Evolutionary conservation across 2,888 invertebrate species (phyloP).

Genomic region (Lycophotia porphyrea): DNA sequence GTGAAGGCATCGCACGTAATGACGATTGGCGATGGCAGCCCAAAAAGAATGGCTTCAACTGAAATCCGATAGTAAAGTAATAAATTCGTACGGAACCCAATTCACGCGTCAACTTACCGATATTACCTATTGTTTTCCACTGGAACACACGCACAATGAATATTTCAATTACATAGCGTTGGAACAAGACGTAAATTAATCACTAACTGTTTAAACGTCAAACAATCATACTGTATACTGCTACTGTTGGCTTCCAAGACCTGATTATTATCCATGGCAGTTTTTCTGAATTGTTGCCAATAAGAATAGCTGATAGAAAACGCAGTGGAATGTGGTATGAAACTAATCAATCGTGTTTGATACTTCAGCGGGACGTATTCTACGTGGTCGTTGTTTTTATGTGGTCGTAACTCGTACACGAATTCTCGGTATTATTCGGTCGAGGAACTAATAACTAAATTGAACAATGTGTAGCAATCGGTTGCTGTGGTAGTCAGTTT

Average conservation of each 20-base stretch:
- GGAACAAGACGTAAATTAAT: conserved; percentile 68
- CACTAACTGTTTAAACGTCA: conserved; percentile 70
- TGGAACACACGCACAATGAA: conserved; percentile 60
- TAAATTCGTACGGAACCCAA: conserved; percentile 50
- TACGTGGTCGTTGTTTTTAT: conserved; percentile 18
- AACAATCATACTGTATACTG: conserved; percentile 47
- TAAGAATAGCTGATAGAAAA: conserved; percentile 53
- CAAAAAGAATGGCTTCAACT: conserved; percentile 26
- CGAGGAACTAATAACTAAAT: conserved; percentile 38
- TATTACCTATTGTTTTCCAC: conserved; percentile 57
- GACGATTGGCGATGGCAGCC: neutral
- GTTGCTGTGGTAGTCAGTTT: conserved; percentile 23
- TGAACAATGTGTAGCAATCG: conserved; percentile 44
- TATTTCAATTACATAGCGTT: conserved; percentile 60
- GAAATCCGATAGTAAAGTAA: conserved; percentile 33
- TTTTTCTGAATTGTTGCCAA: conserved; percentile 35
- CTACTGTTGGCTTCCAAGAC: conserved; percentile 34
- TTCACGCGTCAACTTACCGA: conserved; percentile 53
- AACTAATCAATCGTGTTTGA: conserved; percentile 36
- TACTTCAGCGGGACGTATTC: conserved; percentile 12
- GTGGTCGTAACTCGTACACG: conserved; percentile 27
- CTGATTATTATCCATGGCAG: conserved; percentile 43
- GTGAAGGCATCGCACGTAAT: neutral
- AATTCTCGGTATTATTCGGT: conserved; percentile 50
- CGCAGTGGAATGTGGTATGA: conserved; percentile 54